These are phyloP conservation scores for Leptinotarsa undecemlineata DNA, from an alignment of 1,140 invertebrate species.

Conservation along the genomic window DNA sequence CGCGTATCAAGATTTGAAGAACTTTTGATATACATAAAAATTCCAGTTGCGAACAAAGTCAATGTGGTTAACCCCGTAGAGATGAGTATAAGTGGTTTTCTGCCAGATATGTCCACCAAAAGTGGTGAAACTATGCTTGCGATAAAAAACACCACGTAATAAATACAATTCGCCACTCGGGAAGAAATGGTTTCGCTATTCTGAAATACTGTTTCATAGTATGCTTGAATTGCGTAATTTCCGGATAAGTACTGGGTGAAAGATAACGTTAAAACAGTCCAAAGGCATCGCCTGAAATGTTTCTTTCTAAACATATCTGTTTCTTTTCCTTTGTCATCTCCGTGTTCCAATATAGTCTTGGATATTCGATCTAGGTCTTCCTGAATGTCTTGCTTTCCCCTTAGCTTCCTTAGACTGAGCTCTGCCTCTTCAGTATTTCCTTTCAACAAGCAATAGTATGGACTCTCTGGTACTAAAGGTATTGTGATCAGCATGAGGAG, in stretches of 20 bases:
- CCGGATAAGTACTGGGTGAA: not conserved
- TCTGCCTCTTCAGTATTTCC: constrained; percentile 25
- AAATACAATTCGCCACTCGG: constrained; percentile 5
- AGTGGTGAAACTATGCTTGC: not conserved
- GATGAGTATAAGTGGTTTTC: constrained; percentile 9
- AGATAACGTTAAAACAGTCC: not conserved
- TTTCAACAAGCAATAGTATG: constrained; percentile 33
- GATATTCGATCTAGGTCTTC: constrained; percentile 24
- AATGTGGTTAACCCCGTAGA: not conserved
- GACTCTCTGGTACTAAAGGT: constrained; percentile 33
- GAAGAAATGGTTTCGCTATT: not conserved
- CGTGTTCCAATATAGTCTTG: constrained; percentile 8
- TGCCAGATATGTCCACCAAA: constrained; percentile 4
- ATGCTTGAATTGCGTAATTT: constrained; percentile 8
- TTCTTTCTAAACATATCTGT: not conserved
- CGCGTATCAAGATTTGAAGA: not conserved
- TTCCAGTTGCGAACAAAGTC: not conserved
- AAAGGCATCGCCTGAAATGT: not conserved
- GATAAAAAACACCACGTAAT: not conserved
- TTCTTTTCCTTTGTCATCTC: not conserved
- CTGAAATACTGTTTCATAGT: not conserved
- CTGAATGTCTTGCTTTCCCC: constrained; percentile 14
- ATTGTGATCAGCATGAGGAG: constrained; percentile 31
- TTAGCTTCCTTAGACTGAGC: constrained; percentile 23
- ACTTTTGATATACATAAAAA: not conserved